These are phyloP conservation scores for Torymus auratus DNA, from an alignment of 2,888 invertebrate genomes.

Conservation along the genomic window DNA sequence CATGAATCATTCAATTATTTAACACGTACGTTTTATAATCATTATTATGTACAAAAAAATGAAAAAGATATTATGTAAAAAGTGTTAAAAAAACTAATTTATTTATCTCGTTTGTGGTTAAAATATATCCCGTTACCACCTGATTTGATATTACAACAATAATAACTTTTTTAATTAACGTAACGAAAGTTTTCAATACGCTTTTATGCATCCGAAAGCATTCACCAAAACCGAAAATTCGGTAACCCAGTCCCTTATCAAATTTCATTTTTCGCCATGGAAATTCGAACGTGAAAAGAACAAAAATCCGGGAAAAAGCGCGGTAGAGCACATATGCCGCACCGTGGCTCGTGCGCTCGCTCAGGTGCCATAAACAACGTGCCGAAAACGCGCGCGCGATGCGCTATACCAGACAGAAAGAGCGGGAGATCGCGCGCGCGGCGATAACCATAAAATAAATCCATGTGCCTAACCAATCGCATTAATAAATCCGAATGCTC, in stretches of 20 bases:
- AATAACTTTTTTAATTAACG: no score
- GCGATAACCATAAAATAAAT: conserved; percentile 69
- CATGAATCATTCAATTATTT: no score
- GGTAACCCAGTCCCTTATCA: neutral
- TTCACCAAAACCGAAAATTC: neutral
- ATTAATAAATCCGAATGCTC: conserved; percentile 73
- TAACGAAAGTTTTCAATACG: no score
- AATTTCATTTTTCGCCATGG: neutral
- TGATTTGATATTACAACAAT: no score
- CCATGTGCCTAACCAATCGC: conserved; percentile 68
- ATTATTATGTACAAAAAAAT: no score
- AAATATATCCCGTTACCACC: no score
- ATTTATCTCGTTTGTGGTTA: no score
- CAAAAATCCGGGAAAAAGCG: conserved; percentile 1
- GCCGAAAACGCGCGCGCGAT: neutral
- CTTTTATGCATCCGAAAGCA: no score
- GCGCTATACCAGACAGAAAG: conserved; percentile 2
- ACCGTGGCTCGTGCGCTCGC: no score
- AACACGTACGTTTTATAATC: no score
- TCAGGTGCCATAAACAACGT: conserved; percentile 46
- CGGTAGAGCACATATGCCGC: conserved; percentile 38
- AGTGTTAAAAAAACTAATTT: no score
- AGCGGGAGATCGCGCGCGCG: conserved; percentile 7
- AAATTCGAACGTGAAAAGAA: neutral
- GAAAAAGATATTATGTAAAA: no score